phyloP scores from a whole-genome alignment of 64 coral and sea anemone genomes.

The Platygyra sinensis region DNA sequence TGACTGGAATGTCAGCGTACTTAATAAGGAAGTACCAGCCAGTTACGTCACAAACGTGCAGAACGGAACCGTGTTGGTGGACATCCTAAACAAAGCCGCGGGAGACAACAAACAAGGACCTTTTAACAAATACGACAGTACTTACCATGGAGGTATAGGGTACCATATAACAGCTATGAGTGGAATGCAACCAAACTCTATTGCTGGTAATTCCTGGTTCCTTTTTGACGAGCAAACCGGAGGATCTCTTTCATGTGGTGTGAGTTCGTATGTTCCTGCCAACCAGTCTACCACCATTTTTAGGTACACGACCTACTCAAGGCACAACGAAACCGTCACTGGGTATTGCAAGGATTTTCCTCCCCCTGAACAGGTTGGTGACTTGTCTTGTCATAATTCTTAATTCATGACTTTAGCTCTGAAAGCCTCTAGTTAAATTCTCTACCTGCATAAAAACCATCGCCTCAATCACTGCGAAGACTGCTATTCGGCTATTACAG shows the following conservation, averaged over 20 bases:
- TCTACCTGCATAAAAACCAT: too few relatives aligned
- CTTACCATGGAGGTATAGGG: not conserved
- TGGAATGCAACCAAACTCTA: not conserved
- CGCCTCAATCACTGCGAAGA: too few relatives aligned
- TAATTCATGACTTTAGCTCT: not conserved
- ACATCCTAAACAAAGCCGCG: conserved; percentile 23
- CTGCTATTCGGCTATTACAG: too few relatives aligned
- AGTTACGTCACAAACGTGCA: conserved; percentile 5
- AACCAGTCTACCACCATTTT: not conserved
- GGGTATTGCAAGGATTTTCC: not conserved
- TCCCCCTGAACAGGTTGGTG: not conserved
- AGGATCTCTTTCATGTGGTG: not conserved
- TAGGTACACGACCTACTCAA: not conserved
- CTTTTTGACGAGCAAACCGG: not conserved
- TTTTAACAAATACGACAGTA: conserved; percentile 21
- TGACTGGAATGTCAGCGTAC: not conserved
- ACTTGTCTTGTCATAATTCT: not conserved
- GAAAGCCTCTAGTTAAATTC: not conserved
- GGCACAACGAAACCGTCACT: not conserved
- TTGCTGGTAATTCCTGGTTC: not conserved
- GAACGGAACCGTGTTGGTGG: not conserved
- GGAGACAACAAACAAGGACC: not conserved
- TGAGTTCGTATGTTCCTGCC: not conserved
- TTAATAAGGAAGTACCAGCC: not conserved
- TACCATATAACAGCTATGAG: not conserved